Conservation (phyloP, 2,888 invertebrate species). For the Drosophila suboccidentalis region DNA sequence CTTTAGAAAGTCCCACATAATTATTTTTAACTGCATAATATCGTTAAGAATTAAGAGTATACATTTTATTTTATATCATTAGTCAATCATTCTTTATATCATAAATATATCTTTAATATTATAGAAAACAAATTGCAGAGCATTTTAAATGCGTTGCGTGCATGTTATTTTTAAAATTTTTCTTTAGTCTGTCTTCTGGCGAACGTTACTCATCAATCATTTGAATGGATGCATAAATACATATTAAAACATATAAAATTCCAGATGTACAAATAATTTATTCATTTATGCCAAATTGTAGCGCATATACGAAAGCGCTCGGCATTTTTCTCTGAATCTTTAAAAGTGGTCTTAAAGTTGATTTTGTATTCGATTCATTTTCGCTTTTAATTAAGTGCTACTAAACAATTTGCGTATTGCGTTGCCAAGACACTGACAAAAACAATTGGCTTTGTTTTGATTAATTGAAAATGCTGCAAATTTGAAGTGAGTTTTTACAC, state of each 20-base stretch:
- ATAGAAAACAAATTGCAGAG: background rate
- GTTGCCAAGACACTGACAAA: background rate
- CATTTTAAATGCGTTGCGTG: slow-evolving; percentile 11
- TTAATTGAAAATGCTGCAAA: slow-evolving; percentile 60
- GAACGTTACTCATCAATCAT: slow-evolving; percentile 66
- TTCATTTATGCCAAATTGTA: slow-evolving; percentile 61
- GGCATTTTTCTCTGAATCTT: slow-evolving; percentile 16
- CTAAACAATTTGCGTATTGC: slow-evolving; percentile 52
- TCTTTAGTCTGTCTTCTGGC: slow-evolving; percentile 28
- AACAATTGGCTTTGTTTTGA: slow-evolving; percentile 50
- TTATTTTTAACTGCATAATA: no score
- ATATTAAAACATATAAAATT: slow-evolving; percentile 55
- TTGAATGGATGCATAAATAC: slow-evolving; percentile 59
- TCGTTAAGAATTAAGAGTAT: no score
- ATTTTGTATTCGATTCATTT: slow-evolving; percentile 58
- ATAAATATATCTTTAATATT: no score
- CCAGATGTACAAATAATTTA: slow-evolving; percentile 57
- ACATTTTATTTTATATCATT: no score
- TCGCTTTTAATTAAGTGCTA: slow-evolving; percentile 72
- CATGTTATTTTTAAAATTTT: background rate
- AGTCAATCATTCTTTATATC: no score
- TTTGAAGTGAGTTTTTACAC: slow-evolving; percentile 67
- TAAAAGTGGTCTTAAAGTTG: slow-evolving; percentile 27
- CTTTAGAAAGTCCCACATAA: no score
- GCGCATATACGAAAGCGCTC: slow-evolving; percentile 21